Percentiles rank a stretch among this genome's conserved stretches.
Evolutionary conservation across 2,797 vertebrate species (phyloP).

Genomic region (Monodelphis domestica): DNA sequence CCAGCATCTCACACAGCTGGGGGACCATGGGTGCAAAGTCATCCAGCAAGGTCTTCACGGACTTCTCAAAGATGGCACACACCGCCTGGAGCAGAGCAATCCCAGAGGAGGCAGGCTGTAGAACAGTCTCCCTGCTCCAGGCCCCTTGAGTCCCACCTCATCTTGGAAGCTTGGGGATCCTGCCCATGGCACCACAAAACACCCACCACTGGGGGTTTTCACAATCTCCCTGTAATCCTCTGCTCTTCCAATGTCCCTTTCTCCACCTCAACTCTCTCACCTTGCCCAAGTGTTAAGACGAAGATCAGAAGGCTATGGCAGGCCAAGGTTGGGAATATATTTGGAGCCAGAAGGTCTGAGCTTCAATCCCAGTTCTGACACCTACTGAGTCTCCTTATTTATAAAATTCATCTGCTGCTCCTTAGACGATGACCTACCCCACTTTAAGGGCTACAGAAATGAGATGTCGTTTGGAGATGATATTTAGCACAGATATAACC

Average conservation of each 20-base stretch:
- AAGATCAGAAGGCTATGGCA: neutral
- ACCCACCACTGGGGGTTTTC: no score
- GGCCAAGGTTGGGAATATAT: neutral
- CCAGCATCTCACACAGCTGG: constrained; percentile 98
- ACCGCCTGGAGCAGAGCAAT: constrained; percentile 90
- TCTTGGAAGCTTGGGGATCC: neutral
- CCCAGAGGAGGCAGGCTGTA: constrained; percentile 24
- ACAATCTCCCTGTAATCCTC: no score
- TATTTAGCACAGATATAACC: neutral
- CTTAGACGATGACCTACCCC: neutral
- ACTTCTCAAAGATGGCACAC: constrained; percentile 99
- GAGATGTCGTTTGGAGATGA: neutral
- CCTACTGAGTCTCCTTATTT: neutral
- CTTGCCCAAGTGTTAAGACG: neutral
- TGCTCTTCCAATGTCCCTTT: neutral
- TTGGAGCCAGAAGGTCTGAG: neutral
- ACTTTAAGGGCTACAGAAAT: neutral
- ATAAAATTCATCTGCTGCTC: neutral
- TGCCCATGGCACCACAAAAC: neutral
- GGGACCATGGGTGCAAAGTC: constrained; percentile 99
- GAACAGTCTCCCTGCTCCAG: neutral
- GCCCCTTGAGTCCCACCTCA: neutral
- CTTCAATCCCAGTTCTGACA: neutral
- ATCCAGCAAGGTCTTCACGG: constrained; percentile 97
- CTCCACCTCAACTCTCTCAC: neutral